A percentile compares a stretch with the other conserved stretches of the same genome.
Evolutionary conservation across 2,113 vertebrate genomes (phyloP).

Genomic region (Tylochromis polylepis): DNA sequence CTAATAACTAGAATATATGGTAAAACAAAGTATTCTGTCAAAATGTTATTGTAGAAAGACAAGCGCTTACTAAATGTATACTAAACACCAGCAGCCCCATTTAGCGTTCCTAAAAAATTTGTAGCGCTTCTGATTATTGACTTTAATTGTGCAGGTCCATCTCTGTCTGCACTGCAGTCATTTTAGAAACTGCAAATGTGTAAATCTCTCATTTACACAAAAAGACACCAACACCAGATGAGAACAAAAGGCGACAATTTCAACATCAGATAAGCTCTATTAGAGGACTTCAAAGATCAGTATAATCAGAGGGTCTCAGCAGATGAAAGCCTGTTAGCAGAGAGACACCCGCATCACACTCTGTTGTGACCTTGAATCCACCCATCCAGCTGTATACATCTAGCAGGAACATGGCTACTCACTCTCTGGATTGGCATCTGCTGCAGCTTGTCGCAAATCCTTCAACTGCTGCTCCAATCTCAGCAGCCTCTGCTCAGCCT

Average conservation of each 20-base stretch:
- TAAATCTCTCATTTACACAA: slow-evolving; percentile 45
- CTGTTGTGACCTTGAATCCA: slow-evolving; percentile 16
- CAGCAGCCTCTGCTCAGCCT: slow-evolving; percentile 86
- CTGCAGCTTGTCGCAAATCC: slow-evolving; percentile 84
- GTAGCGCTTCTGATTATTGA: background rate
- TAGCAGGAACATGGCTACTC: slow-evolving; percentile 62
- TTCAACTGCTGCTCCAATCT: slow-evolving; percentile 88
- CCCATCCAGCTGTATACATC: background rate
- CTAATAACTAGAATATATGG: background rate
- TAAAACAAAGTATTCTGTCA: background rate
- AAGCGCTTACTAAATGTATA: background rate
- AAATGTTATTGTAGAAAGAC: background rate
- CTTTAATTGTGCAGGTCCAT: background rate
- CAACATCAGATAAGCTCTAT: slow-evolving; percentile 15
- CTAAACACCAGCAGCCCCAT: background rate
- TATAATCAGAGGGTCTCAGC: slow-evolving; percentile 35
- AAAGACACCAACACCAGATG: background rate
- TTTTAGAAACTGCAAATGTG: slow-evolving; percentile 48
- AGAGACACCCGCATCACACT: background rate
- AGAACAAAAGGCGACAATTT: slow-evolving; percentile 13
- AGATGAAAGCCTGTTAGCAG: slow-evolving; percentile 37
- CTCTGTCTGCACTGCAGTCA: background rate
- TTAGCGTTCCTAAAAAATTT: background rate
- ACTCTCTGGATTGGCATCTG: slow-evolving; percentile 94
- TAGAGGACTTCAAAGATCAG: slow-evolving; percentile 43